Evolutionary conservation across 1,140 invertebrate species (phyloP).

Genomic region (Atta cephalotes): DNA sequence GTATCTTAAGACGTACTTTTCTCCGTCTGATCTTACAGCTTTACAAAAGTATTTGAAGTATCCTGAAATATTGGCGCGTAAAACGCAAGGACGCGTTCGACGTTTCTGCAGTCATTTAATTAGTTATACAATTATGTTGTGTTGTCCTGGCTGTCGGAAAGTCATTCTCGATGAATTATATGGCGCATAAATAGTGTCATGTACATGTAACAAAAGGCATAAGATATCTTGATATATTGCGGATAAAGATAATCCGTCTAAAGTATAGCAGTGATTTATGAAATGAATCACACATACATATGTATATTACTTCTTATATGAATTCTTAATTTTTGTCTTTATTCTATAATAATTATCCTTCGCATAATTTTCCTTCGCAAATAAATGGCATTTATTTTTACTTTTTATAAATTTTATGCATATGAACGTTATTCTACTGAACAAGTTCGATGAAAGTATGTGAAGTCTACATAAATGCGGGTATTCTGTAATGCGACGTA

Average conservation of each 20-base stretch:
- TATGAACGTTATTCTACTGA: neutral
- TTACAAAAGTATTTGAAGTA: slow-evolving; percentile 12
- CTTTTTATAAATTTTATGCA: neutral
- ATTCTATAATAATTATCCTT: too few relatives aligned
- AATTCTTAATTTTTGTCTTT: neutral
- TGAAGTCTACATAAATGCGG: neutral
- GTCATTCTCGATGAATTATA: slow-evolving; percentile 30
- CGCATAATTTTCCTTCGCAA: neutral
- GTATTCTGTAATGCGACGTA: neutral
- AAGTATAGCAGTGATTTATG: neutral
- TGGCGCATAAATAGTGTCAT: neutral
- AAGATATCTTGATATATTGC: neutral
- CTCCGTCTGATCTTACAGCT: neutral
- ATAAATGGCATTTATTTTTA: neutral
- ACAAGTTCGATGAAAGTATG: neutral
- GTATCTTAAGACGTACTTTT: neutral
- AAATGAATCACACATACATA: neutral
- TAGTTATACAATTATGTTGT: neutral
- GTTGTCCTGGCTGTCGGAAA: neutral
- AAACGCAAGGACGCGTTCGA: neutral
- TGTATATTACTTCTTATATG: neutral
- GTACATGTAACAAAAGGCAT: neutral
- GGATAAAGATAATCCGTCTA: slow-evolving; percentile 22
- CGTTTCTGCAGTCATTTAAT: slow-evolving; percentile 15
- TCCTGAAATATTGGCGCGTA: slow-evolving; percentile 38